Conservation (phyloP, 2,888 invertebrate species). For the Fabriciana adippe region DNA sequence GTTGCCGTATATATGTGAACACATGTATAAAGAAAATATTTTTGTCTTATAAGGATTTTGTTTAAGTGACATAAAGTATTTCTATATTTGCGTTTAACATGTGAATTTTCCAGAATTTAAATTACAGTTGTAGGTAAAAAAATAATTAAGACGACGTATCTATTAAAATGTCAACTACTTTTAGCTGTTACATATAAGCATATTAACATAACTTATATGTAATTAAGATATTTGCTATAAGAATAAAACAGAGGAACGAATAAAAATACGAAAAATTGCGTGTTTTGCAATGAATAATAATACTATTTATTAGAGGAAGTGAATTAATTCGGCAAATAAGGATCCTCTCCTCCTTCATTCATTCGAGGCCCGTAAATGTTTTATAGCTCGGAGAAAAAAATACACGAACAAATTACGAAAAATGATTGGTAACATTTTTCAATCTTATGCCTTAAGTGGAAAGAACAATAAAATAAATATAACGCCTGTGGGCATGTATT, state of each 20-base stretch:
- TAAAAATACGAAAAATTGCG: not conserved
- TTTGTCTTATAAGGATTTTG: too few species aligned
- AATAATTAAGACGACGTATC: too few species aligned
- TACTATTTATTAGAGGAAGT: conserved; percentile 69
- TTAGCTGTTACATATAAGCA: too few species aligned
- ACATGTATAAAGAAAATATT: too few species aligned
- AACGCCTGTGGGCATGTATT: conserved; percentile 77
- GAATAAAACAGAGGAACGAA: not conserved
- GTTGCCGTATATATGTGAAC: too few species aligned
- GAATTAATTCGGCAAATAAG: conserved; percentile 71
- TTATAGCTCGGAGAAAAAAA: conserved; percentile 73
- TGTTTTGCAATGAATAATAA: conserved; percentile 48
- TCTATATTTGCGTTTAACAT: too few species aligned
- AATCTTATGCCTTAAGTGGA: conserved; percentile 80
- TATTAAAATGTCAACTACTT: too few species aligned
- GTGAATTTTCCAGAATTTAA: too few species aligned
- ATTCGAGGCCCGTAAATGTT: conserved; percentile 77
- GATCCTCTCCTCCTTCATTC: conserved; percentile 67
- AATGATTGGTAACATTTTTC: conserved; percentile 77
- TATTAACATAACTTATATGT: too few species aligned
- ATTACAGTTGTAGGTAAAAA: too few species aligned
- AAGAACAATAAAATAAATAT: conserved; percentile 79
- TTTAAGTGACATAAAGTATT: too few species aligned
- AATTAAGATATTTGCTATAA: too few species aligned
- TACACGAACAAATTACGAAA: conserved; percentile 68